Conservation (phyloP, 2,113 vertebrate genomes). For the Lampris incognitus region DNA sequence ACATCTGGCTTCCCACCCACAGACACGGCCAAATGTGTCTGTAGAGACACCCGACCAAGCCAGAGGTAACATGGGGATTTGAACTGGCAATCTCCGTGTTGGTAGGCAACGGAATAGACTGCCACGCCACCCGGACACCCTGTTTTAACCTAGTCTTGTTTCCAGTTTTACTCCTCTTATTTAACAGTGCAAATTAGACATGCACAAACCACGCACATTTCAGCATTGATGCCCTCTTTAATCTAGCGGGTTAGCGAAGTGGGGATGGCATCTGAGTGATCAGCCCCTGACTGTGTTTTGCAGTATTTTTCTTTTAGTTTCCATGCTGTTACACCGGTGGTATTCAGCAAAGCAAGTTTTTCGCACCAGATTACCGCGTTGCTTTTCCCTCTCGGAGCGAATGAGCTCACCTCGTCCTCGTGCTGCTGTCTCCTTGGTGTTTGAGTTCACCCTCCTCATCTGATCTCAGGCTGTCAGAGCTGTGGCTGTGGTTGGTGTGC, state of each 20-base stretch:
- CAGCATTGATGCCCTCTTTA: background rate
- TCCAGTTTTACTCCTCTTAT: background rate
- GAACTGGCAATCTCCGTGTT: too few relatives aligned
- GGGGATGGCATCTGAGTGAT: too few relatives aligned
- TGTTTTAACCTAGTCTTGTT: too few relatives aligned
- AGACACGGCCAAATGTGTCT: too few relatives aligned
- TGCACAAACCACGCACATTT: background rate
- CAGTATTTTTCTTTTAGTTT: background rate
- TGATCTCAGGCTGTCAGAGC: conserved; percentile 93
- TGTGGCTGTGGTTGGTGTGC: conserved; percentile 85
- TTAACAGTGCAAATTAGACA: background rate
- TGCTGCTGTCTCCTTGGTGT: conserved; percentile 87
- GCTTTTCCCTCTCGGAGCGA: background rate
- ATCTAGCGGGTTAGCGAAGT: background rate
- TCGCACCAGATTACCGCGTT: background rate
- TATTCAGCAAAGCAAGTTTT: background rate
- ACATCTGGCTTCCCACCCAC: too few relatives aligned
- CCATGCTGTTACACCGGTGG: background rate
- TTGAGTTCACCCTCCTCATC: conserved; percentile 93
- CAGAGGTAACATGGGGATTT: too few relatives aligned
- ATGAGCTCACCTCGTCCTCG: conserved; percentile 77
- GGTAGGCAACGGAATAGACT: too few relatives aligned
- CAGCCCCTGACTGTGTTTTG: background rate
- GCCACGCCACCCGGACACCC: too few relatives aligned
- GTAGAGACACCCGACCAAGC: too few relatives aligned